These are phyloP conservation scores for Paracanthobrama guichenoti DNA, from an alignment of 2,113 vertebrate genomes.

Conservation along the genomic window DNA sequence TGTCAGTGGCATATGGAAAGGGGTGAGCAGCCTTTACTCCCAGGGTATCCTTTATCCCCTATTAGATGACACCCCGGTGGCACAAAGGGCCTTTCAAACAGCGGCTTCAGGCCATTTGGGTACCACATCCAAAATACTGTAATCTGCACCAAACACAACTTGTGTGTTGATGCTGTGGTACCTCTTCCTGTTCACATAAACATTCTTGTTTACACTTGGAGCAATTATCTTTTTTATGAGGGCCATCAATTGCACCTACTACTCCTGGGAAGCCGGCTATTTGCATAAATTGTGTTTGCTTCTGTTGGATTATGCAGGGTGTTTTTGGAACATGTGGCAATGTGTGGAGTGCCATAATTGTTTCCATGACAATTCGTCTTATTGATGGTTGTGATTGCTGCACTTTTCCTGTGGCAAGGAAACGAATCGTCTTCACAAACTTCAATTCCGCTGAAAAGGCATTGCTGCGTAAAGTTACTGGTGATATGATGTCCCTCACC, in stretches of 20 bases:
- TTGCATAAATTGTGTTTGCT: neutral
- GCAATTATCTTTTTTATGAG: too few species aligned
- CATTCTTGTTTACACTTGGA: too few species aligned
- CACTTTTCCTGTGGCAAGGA: too few species aligned
- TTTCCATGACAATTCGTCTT: neutral
- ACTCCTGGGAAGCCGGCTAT: too few species aligned
- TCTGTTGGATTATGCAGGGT: neutral
- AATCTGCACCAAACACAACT: neutral
- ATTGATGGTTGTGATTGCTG: neutral
- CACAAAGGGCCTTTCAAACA: neutral
- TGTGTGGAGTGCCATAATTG: neutral
- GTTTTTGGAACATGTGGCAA: neutral
- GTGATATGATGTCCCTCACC: too few species aligned
- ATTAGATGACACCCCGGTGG: neutral
- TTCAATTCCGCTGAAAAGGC: too few species aligned
- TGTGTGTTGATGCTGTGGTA: neutral
- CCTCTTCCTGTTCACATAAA: neutral
- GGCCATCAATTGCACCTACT: too few species aligned
- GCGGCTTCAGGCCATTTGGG: neutral
- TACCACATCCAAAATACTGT: neutral
- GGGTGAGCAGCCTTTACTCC: neutral
- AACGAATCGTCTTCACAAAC: too few species aligned
- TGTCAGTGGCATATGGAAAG: neutral
- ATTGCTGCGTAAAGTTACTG: too few species aligned
- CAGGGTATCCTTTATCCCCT: neutral